Base-by-base conservation (phyloP, 2,113 vertebrate species). In the Petroica traversi region DNA sequence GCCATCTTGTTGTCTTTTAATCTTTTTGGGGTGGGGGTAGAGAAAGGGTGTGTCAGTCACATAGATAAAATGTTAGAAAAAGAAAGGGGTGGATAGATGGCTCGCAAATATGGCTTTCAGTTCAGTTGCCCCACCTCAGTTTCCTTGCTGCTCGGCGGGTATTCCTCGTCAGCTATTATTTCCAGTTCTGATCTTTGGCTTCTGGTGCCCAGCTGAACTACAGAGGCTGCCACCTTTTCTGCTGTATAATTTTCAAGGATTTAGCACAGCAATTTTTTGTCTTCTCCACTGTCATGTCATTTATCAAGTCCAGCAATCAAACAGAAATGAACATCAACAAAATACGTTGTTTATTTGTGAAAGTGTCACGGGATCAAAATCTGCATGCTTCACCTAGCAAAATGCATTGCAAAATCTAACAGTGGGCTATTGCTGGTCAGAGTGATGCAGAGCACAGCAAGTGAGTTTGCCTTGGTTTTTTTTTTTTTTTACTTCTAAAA, bases 221-320 rank as follows among this genome's bases (percentile, higher is more conserved):
- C 41, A 89, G 57, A 93, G 34, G 63, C 81, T 81, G 31, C 43
- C 58, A 75, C 76, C 49, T 79, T 89, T 93, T 40, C 85, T 90
- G 55, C 67, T 87, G 43, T 88, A 45, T 92, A 85, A 75, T 93
- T 96, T 95, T 77, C 67, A 79, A 54, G 79, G 77, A 69, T 91
- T 87, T 93, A 93, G 45, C 94, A 36, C 20, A 57, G 74, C 46
- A 51, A 55, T 90, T 87, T 84, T 84, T 78, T 23, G 67, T 81
- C 61, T 89, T 89, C 29, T 85, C 71, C 0, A 0, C 41, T 85
- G 66, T 66, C 57, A 7, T 80, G 45, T 79, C n/a, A 13, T 61
- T 31, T 67, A 67, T 49, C 54, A 57, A 68, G 19, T 81, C 49
- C 58, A 75, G 36, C 80, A 89, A 84, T 84, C 81, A 91, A 82